phyloP scores from a whole-genome alignment of 1,140 invertebrate genomes.

The Alviniconcha marisindica region DNA sequence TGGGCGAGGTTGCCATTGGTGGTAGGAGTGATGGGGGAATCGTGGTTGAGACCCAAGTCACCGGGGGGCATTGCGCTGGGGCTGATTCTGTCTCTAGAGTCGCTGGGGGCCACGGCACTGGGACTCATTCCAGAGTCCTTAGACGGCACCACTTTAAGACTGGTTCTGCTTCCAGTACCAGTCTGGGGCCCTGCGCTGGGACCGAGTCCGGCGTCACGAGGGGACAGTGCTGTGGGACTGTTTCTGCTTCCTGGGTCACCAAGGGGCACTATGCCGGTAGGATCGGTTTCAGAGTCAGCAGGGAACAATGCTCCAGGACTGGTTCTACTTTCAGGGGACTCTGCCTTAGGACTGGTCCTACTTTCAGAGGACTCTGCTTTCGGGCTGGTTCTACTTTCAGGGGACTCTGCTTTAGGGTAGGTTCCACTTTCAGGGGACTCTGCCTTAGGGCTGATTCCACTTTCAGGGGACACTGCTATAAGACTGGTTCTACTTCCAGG shows the following conservation, averaged over 20 bases:
- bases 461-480: too few relatives aligned
- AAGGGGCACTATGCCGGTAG: not conserved
- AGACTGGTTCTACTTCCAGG: too few relatives aligned
- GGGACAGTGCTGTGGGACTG: too few relatives aligned
- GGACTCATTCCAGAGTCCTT: not conserved
- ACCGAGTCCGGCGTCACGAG: not conserved
- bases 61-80: not conserved
- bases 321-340: too few relatives aligned
- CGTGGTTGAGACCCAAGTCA: not conserved
- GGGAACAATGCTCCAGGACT: not conserved
- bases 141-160: not conserved
- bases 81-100: too few relatives aligned
- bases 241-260: too few relatives aligned
- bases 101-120: not conserved
- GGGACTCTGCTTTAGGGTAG: too few relatives aligned
- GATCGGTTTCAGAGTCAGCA: not conserved
- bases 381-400: too few relatives aligned
- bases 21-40: constrained; percentile 26
- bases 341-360: too few relatives aligned
- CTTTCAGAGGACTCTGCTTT: too few relatives aligned
- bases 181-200: not conserved
- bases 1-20: constrained; percentile 11
- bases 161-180: not conserved
- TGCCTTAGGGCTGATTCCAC: too few relatives aligned
- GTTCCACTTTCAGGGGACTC: too few relatives aligned